Percentiles rank a stretch among this genome's conserved stretches.
Conservation (phyloP, 2,888 invertebrate genomes). For the Ceraclea dissimilis region DNA sequence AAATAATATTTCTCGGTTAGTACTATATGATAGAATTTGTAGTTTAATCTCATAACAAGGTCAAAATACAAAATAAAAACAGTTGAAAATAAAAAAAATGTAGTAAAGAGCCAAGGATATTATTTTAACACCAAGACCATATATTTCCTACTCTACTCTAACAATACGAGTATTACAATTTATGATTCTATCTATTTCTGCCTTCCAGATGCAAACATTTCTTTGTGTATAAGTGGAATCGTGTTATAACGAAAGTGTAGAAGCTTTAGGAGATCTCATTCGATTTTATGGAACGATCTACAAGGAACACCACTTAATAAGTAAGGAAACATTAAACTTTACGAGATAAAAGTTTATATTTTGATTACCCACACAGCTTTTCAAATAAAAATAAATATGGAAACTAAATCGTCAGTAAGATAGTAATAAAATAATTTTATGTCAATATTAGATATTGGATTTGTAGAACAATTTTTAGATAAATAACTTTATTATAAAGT, state of each 20-base stretch:
- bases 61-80: too few relatives aligned
- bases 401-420: background rate
- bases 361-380: background rate
- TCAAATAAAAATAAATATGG: background rate
- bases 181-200: too few relatives aligned
- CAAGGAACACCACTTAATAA: slow-evolving; percentile 2
- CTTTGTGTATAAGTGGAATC: background rate
- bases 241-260: background rate
- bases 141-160: too few relatives aligned
- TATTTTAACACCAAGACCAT: too few relatives aligned
- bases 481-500: too few relatives aligned
- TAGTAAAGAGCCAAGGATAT: too few relatives aligned
- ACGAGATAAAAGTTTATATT: background rate
- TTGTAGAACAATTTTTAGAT: background rate
- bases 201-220: too few relatives aligned
- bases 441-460: background rate
- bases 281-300: background rate
- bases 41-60: too few relatives aligned
- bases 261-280: background rate
- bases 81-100: too few relatives aligned
- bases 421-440: background rate
- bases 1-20: too few relatives aligned
- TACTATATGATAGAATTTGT: too few relatives aligned
- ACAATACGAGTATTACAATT: too few relatives aligned
- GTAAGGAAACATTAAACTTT: background rate